Evolutionary conservation across 2,888 invertebrate species (phyloP).

Genomic region (Heliconius charithonia): DNA sequence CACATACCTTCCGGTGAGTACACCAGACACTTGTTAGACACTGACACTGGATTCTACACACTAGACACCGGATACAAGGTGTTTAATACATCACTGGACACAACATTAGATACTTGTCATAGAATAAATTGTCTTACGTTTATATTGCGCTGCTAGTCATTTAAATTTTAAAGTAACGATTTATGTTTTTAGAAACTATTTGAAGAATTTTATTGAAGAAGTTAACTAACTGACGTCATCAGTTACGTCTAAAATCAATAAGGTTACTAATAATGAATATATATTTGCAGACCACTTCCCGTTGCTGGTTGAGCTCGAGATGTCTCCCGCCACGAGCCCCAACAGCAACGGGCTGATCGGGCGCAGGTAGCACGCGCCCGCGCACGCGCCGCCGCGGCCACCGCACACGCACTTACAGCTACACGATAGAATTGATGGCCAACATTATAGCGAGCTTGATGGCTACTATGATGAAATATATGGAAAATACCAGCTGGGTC

Average conservation of each 20-base stretch:
- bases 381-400: slow-evolving; percentile 53
- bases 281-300: slow-evolving; percentile 92
- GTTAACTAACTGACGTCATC: background rate
- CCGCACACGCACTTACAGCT: slow-evolving; percentile 44
- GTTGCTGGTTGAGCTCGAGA: slow-evolving; percentile 94
- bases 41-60: no score
- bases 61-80: no score
- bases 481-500: slow-evolving; percentile 39
- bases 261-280: background rate
- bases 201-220: background rate
- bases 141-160: no score
- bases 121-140: no score
- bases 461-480: no score
- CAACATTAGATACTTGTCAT: no score
- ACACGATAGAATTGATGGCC: slow-evolving; percentile 22
- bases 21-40: background rate
- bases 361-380: slow-evolving; percentile 89
- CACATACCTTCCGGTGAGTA: slow-evolving; percentile 92
- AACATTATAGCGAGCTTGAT: background rate
- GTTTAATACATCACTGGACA: no score
- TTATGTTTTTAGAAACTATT: no score
- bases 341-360: slow-evolving; percentile 91
- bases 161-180: no score
- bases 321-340: slow-evolving; percentile 90
- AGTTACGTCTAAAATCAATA: slow-evolving; percentile 54